Conservation (phyloP, 2,113 vertebrate species). For the Phalacrocorax brasilianus region DNA sequence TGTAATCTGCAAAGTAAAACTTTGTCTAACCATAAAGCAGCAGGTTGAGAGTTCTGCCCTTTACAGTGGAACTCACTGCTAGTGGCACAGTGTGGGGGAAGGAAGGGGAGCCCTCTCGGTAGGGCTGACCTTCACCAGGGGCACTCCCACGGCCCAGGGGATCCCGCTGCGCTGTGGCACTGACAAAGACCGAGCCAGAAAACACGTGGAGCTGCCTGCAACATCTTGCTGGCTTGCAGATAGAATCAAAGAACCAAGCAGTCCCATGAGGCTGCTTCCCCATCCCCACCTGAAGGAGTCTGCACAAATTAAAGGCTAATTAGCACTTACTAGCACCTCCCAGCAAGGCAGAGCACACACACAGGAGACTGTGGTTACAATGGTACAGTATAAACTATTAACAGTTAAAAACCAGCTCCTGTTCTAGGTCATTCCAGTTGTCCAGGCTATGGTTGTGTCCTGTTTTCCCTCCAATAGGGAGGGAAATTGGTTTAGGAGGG, state of each 20-base stretch:
- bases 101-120: neutral
- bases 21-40: neutral
- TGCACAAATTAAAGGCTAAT: neutral
- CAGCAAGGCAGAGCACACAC: neutral
- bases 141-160: neutral
- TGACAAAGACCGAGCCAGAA: neutral
- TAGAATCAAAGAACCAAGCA: neutral
- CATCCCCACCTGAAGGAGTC: neutral
- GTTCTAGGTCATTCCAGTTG: neutral
- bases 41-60: too few species aligned
- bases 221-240: neutral
- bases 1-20: neutral
- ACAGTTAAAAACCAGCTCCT: neutral
- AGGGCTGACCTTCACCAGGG: neutral
- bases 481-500: too few species aligned
- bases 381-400: neutral
- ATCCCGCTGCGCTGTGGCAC: neutral
- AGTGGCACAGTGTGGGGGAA: fast-evolving
- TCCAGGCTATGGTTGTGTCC: neutral
- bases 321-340: neutral
- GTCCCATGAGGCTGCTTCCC: neutral
- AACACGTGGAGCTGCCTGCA: neutral
- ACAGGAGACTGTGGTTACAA: too few species aligned
- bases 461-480: neutral
- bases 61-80: fast-evolving